Base-by-base conservation (phyloP, 1,140 invertebrate genomes). In the Leguminivora glycinivorella region DNA sequence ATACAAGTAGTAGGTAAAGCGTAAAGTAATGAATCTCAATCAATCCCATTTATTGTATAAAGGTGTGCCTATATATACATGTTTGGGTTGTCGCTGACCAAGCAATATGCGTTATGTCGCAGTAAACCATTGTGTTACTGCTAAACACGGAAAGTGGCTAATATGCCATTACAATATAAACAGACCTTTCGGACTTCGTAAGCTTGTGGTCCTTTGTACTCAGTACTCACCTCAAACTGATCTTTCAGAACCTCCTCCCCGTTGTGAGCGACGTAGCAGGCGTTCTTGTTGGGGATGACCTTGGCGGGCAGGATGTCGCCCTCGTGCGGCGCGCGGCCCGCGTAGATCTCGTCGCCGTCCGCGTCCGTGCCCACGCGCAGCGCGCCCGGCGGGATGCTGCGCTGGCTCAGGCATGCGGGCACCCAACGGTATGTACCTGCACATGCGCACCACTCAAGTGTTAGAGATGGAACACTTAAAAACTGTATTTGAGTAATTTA, bases 291-390 rank as follows among this genome's bases (percentile, higher is more conserved):
- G 0, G 96, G 95, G 26, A 96, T 94, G 4, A 96, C 92, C 89
- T 97, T 97, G 0, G 95, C 95, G 12, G 96, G 96, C 10, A 96
- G 74, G 78, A 95, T 91, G 78, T 96, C 95, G 1, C 95, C 95
- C 69, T 94, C 92, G 80, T 96, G 94, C 56, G 88, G 94, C 1
- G 95, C 95, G 68, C 96, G 92, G 1, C 96, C 96, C 4, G 96
- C 94, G 78, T 94, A 97, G 67, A 97, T 95, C 40, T 93, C 89
- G 1, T 92, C 91, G n/a, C 95, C 95, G 78, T 96, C 95, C 4
- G 86, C 77, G 77, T 97, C 96, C 4, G 92, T 90, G 5, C 96
- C 96, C 9, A 95, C 96, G 0, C 84, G 77, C 5, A 97, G 92
- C 4, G 95, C 95, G 31, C 89, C 88, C 22, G 89, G 89, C 2